Percentiles rank a stretch among this genome's conserved stretches.
These are phyloP conservation scores for Martes flavigula DNA, from an alignment of 2,797 vertebrate species.

Conservation along the genomic window DNA sequence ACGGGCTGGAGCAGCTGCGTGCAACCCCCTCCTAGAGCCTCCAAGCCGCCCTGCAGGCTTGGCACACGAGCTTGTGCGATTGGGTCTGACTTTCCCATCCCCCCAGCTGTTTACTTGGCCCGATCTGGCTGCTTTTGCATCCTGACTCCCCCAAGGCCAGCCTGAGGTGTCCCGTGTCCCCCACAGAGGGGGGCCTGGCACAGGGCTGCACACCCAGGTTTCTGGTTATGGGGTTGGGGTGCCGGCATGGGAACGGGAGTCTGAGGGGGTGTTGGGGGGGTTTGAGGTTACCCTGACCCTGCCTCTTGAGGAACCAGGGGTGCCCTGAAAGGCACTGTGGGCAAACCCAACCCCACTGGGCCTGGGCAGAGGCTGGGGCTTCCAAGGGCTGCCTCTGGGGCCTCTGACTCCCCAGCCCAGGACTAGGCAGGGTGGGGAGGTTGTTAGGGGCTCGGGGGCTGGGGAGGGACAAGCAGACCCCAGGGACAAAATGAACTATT, in stretches of 20 bases:
- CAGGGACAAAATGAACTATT: neutral
- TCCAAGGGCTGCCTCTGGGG: neutral
- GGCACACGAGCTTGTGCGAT: neutral
- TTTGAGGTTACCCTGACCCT: no score
- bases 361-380: neutral
- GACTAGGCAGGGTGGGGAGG: neutral
- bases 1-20: slow-evolving; percentile 86
- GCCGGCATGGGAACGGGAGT: neutral
- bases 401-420: neutral
- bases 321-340: neutral
- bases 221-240: neutral
- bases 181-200: neutral
- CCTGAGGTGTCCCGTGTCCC: neutral
- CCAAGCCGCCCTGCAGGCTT: fast-evolving
- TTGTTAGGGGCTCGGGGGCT: neutral
- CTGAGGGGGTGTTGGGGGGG: neutral
- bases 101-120: no score
- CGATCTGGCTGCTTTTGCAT: neutral
- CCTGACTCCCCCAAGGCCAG: neutral
- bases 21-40: fast-evolving
- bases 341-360: neutral
- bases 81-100: neutral
- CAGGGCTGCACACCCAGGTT: neutral
- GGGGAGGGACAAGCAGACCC: neutral
- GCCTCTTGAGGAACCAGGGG: neutral